phyloP scores from a whole-genome alignment of 1,140 invertebrate species.

The Papilio glaucus region DNA sequence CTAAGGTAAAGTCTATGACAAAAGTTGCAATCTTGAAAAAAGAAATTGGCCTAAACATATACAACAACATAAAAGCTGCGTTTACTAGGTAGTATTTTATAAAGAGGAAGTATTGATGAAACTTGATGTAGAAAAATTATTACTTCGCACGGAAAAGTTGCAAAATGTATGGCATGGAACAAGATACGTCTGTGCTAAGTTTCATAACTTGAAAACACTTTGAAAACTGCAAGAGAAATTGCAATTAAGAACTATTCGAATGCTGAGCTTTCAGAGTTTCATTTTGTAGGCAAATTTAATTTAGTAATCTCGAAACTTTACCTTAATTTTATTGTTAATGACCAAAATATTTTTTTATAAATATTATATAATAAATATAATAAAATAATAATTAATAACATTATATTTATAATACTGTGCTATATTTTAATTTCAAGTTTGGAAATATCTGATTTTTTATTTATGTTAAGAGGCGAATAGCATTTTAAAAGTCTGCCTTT shows the following conservation, averaged over 20 bases:
- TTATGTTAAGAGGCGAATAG: too few species aligned
- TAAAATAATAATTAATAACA: too few species aligned
- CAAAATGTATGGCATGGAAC: constrained; percentile 2
- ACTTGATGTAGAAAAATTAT: constrained; percentile 4
- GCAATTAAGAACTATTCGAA: constrained; percentile 25
- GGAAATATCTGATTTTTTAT: too few species aligned
- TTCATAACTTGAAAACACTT: constrained; percentile 22
- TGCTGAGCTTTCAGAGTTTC: constrained; percentile 13
- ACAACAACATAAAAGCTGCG: too few species aligned
- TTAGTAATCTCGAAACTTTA: background rate
- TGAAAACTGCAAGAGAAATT: constrained; percentile 24
- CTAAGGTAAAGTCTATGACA: background rate
- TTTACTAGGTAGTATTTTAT: too few species aligned
- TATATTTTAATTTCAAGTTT: too few species aligned
- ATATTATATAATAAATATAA: too few species aligned
- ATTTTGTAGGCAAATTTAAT: constrained; percentile 16
- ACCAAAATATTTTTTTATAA: too few species aligned
- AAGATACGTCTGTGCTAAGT: constrained; percentile 19
- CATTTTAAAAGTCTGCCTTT: too few species aligned
- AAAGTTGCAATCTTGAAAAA: too few species aligned
- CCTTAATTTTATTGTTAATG: background rate
- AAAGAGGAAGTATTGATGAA: background rate
- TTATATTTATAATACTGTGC: too few species aligned
- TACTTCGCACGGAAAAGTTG: background rate
- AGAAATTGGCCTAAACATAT: too few species aligned